Evolutionary conservation across 2,113 vertebrate genomes (phyloP).

Genomic region (Chauna torquata): DNA sequence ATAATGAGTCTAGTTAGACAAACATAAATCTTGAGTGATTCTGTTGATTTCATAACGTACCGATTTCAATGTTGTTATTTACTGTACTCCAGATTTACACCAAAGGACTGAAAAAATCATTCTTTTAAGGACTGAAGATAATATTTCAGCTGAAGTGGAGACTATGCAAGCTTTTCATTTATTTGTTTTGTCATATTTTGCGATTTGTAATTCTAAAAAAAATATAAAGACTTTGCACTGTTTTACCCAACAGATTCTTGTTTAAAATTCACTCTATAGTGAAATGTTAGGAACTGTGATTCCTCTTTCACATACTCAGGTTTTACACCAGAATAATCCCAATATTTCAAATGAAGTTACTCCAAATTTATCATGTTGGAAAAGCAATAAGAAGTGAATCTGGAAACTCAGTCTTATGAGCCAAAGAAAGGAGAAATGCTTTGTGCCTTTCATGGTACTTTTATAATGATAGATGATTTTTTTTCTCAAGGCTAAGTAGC

Average conservation of each 20-base stretch:
- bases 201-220: conserved; percentile 10
- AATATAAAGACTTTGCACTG: background rate
- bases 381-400: background rate
- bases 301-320: background rate
- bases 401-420: conserved; percentile 41
- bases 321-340: background rate
- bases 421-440: conserved; percentile 14
- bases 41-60: background rate
- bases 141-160: background rate
- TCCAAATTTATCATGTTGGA: background rate
- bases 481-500: conserved; percentile 47
- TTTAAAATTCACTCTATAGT: conserved; percentile 25
- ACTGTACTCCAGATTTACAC: background rate
- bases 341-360: background rate
- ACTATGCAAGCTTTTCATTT: background rate
- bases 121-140: background rate
- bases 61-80: background rate
- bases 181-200: conserved; percentile 24
- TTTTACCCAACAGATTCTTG: conserved; percentile 7
- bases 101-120: background rate
- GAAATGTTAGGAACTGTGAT: background rate
- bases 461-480: conserved; percentile 54
- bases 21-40: background rate
- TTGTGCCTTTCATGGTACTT: conserved; percentile 28
- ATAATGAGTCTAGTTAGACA: background rate